Evolutionary conservation across 2,888 invertebrate genomes (phyloP).

Genomic region (Dasysyrphus tricinctus): DNA sequence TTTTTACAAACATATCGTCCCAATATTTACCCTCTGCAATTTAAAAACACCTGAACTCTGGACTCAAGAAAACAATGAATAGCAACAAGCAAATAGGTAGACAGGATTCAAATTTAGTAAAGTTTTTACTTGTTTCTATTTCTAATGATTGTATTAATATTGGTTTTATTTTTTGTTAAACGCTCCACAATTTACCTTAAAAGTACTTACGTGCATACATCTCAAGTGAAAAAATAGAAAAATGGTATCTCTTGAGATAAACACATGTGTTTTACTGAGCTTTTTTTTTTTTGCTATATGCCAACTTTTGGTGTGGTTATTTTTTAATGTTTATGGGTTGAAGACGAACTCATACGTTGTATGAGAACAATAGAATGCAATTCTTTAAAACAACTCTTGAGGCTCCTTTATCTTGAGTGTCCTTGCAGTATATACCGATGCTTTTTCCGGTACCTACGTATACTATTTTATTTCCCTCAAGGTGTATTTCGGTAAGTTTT

Average conservation of each 20-base stretch:
- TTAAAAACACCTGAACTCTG: too few species aligned
- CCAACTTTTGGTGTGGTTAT: conserved; percentile 18
- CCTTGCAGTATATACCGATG: conserved; percentile 33
- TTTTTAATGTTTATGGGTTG: conserved; percentile 10
- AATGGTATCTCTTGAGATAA: conserved; percentile 24
- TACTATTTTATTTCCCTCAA: not conserved
- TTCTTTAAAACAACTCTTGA: conserved; percentile 36
- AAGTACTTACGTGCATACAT: not conserved
- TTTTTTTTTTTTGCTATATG: conserved; percentile 20
- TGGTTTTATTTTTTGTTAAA: too few species aligned
- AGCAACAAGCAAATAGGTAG: too few species aligned
- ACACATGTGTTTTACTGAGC: conserved; percentile 42
- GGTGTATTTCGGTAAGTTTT: conserved; percentile 31
- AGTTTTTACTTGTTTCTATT: too few species aligned
- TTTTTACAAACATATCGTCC: too few species aligned
- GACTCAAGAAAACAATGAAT: too few species aligned
- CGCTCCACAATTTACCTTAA: too few species aligned
- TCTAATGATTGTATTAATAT: too few species aligned
- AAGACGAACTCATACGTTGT: conserved; percentile 8
- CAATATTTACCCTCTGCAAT: too few species aligned
- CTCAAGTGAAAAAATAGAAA: not conserved
- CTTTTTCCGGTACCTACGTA: conserved; percentile 8
- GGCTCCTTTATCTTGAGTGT: conserved; percentile 63
- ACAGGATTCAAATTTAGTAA: too few species aligned
- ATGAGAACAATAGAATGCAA: conserved; percentile 58